Evolutionary conservation across 2,888 invertebrate species (phyloP), one percentile per base, ranked within the genome.

Genomic region (Venusia cambrica): DNA sequence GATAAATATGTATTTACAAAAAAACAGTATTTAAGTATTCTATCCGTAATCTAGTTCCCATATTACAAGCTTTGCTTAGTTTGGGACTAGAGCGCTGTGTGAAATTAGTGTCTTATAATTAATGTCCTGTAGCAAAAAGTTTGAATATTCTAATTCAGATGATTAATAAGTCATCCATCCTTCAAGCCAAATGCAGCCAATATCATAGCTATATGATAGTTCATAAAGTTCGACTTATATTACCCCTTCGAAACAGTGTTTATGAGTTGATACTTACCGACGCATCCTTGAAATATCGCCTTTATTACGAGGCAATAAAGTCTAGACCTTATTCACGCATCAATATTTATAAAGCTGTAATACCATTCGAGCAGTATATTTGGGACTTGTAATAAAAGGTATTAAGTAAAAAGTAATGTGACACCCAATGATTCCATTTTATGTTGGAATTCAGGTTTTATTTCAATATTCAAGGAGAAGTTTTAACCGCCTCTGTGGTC

Each of bases 291-390:
- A 32, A 33, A 17, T 32, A 19, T 24, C 19, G 8, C 15, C 32
- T 24, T 24, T 33, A 20, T 28, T 17, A 28, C 21, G 2, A 34
- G 20, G 6, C 9, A 4, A 34, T 27, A 26, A 14, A 15, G 20
- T 30, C 21, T 25, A 25, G 21, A 16, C 18, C 1, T 27, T 31
- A 21, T 27, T 31, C 22, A 13, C 12, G 6, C 20, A 27, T 38
- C 26, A 38, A 22, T 26, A 21, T 32, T 28, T 33, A 17, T 28
- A 22, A 22, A 26, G 28, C 35, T 14, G 28, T 35, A 35, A 35
- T 28, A 22, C 16, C 22, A 22, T 28, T 35, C 27, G 17, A 16
- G 27, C 21, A 34, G 34, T 34, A 27, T 24, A 21, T 27, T 20
- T 34, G 21, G 27, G 26, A 34, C 27, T 34, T 27, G 21, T 15